Percentiles rank a stretch among this genome's conserved stretches.
Evolutionary conservation across 2,113 vertebrate genomes (phyloP).

Genomic region (Perognathus longimembris): DNA sequence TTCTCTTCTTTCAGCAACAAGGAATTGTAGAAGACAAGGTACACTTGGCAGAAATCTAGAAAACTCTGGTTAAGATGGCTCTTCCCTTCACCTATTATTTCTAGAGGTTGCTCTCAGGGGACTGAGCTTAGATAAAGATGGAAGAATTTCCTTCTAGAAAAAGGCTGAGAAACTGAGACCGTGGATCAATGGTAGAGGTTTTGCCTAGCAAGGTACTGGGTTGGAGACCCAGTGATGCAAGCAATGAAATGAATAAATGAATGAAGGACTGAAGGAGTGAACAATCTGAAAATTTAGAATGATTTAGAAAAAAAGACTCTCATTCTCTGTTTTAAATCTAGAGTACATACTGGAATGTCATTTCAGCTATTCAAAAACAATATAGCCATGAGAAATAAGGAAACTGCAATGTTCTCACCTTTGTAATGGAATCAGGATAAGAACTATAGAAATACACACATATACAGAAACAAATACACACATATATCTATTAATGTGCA

Average conservation of each 20-base stretch:
- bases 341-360: neutral
- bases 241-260: neutral
- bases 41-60: neutral
- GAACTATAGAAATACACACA: neutral
- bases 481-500: too few species aligned
- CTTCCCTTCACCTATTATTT: neutral
- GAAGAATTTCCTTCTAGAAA: neutral
- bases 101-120: neutral
- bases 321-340: neutral
- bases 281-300: neutral
- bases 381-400: neutral
- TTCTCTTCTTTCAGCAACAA: neutral
- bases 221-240: neutral
- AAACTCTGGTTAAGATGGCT: too few species aligned
- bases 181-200: neutral
- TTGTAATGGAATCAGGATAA: neutral
- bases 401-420: neutral
- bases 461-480: too few species aligned
- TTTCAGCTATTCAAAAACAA: neutral
- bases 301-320: neutral
- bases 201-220: neutral
- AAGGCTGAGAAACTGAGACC: neutral
- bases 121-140: neutral
- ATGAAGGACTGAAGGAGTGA: neutral
- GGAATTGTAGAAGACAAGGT: neutral